Evolutionary conservation across 1,140 invertebrate species (phyloP), one percentile per base, ranked within the genome.

Genomic region (Macrobrachium rosenbergii): DNA sequence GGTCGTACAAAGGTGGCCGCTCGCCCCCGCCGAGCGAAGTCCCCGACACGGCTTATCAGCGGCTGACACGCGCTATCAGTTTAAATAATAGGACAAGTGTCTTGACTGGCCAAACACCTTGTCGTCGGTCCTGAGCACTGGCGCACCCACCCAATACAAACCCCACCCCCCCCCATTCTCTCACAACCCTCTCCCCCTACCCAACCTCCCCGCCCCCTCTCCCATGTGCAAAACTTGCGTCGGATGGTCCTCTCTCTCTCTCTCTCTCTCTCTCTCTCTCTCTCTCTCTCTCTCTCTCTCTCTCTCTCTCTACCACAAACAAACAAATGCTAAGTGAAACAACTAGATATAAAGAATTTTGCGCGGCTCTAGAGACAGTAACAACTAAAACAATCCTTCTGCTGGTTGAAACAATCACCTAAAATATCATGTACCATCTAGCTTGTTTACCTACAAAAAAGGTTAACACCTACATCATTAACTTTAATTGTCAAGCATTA

Each of bases 71-170:
- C 80, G 69, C 81, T 88, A 88, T 88, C 86, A 77, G 69, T 88
- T 88, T 88, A 88, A 88, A 88, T 88, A 88, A 88, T 88, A 88
- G 86, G 86, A 88, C 86, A 88, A 88, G 86, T 88, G 86, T 88
- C 86, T 88, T 88, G 86, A 88, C 86, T 88, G 80, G 86, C 86
- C 86, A 88, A 88, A 88, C 86, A 88, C 86, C 86, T 88, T 88
- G 86, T 88, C 75, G 86, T 88, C 80, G 83, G 28, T 52, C 83
- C 78, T 79, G 83, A 79, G 83, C 76, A 77, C 73, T 59, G 82
- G 28, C 82, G 82, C 82, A 84, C 82, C 75, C 82, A 72, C 81
- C 69, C 81, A 17, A 17, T 77, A 43, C 37, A 11, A 10, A 1
- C 37, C 58, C 16, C 75, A 23, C 19, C 62, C 78, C 78, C 14